phyloP scores from a whole-genome alignment of 2,888 invertebrate genomes.

The Lasioglossum lativentre region DNA sequence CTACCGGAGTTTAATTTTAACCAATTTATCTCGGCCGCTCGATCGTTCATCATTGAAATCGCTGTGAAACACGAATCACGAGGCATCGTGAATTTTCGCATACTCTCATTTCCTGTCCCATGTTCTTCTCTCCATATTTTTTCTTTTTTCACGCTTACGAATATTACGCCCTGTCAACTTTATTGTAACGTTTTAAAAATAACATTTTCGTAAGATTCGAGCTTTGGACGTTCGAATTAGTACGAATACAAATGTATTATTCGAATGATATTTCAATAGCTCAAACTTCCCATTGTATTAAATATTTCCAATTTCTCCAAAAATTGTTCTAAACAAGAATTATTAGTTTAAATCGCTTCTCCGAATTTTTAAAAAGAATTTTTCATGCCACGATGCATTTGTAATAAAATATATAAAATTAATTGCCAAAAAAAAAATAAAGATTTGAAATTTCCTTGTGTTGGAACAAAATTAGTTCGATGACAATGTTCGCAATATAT shows the following conservation, averaged over 20 bases:
- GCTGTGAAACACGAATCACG: slow-evolving; percentile 36
- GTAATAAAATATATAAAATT: not conserved
- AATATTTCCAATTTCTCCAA: not conserved
- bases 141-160: not conserved
- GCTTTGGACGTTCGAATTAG: not conserved
- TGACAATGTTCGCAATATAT: not conserved
- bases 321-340: not conserved
- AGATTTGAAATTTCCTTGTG: not conserved
- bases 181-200: not conserved
- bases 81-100: not conserved
- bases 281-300: not conserved
- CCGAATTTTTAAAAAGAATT: not conserved
- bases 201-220: not conserved
- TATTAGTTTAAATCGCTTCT: too few relatives aligned
- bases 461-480: not conserved
- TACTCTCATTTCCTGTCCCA: not conserved
- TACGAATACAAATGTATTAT: too few relatives aligned
- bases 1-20: slow-evolving; percentile 80
- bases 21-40: slow-evolving; percentile 78
- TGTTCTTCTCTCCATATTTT: not conserved
- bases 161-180: not conserved
- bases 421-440: not conserved
- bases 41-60: slow-evolving; percentile 74
- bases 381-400: not conserved
- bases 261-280: not conserved